A percentile compares a stretch with the other conserved stretches of the same genome.
Conservation (phyloP, 2,797 vertebrate species). For the Capromys pilorides region DNA sequence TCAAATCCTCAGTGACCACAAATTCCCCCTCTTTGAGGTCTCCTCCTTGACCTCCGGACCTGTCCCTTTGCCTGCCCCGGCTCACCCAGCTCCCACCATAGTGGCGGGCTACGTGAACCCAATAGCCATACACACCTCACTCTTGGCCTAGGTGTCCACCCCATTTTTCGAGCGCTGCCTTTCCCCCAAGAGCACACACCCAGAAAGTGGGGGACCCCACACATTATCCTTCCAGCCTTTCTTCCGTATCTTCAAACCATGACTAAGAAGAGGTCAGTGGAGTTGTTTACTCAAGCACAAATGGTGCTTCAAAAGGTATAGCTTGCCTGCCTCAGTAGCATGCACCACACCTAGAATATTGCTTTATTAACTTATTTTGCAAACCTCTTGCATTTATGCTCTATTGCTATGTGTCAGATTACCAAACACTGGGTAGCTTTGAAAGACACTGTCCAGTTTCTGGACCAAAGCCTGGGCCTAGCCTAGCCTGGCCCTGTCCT, state of each 20-base stretch:
- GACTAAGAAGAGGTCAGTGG: slow-evolving; percentile 2
- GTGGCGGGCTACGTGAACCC: background rate
- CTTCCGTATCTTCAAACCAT: background rate
- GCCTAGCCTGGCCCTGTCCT: background rate
- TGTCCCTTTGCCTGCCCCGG: too few relatives aligned
- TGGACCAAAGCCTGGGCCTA: background rate
- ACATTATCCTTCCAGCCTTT: background rate
- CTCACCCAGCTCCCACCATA: too few relatives aligned
- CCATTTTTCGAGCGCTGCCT: background rate
- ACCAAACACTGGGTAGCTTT: background rate
- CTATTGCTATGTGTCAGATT: background rate
- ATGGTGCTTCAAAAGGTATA: background rate
- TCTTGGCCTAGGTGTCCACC: accelerated
- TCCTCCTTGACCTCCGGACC: background rate
- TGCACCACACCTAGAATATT: background rate
- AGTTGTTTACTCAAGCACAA: background rate
- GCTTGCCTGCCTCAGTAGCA: background rate
- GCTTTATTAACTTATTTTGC: background rate
- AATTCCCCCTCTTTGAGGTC: too few relatives aligned
- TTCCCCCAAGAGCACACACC: background rate
- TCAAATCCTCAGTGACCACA: background rate
- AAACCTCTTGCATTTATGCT: background rate
- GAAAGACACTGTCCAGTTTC: background rate
- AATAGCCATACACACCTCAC: accelerated
- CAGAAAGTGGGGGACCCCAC: background rate